Evolutionary conservation across 2,113 vertebrate genomes (phyloP).

Genomic region (Ammodramus savannarum): DNA sequence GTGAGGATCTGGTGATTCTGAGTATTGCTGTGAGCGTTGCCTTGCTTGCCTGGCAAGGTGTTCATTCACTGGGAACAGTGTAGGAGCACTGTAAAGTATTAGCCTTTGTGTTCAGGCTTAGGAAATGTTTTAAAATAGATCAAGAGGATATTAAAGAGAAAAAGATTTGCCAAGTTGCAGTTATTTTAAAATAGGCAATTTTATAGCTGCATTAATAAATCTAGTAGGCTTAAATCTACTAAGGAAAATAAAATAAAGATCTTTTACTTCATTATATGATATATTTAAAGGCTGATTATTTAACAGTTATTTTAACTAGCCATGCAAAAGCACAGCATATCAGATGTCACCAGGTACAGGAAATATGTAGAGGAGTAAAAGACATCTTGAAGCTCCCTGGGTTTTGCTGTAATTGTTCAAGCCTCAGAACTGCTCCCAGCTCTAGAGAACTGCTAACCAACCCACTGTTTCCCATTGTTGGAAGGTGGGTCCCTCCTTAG

Average conservation of each 20-base stretch:
- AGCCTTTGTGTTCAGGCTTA: neutral
- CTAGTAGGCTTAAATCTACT: neutral
- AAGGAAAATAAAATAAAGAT: neutral
- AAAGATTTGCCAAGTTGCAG: neutral
- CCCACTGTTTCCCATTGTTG: neutral
- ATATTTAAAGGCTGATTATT: neutral
- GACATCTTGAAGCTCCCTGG: neutral
- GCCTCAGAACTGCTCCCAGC: neutral
- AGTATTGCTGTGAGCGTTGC: accelerated
- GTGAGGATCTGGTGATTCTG: neutral
- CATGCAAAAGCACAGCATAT: neutral
- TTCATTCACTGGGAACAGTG: neutral
- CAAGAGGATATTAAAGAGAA: neutral
- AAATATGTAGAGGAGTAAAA: neutral
- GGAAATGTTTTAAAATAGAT: neutral
- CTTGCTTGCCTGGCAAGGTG: neutral
- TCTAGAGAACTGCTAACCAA: neutral
- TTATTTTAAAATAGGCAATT: neutral
- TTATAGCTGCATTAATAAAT: neutral
- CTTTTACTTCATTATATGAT: neutral
- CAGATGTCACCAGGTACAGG: neutral
- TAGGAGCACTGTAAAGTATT: neutral
- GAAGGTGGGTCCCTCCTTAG: neutral
- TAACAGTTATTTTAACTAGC: neutral
- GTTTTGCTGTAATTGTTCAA: neutral